These are phyloP conservation scores for Gymnoscelis rufifasciata DNA, from an alignment of 2,888 invertebrate genomes.

Conservation along the genomic window DNA sequence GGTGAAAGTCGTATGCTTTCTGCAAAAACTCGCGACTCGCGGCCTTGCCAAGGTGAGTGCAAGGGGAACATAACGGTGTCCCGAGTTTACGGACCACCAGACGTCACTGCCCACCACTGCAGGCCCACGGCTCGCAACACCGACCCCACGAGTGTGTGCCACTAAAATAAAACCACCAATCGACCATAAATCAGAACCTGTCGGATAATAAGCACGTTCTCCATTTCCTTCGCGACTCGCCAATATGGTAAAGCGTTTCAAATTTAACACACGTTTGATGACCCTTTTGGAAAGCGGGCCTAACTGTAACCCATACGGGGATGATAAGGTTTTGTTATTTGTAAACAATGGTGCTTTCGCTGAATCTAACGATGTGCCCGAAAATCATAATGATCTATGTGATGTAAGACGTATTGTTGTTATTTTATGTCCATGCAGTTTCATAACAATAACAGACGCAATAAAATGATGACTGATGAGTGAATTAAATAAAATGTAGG, in stretches of 20 bases:
- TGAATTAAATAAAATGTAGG: constrained; percentile 16
- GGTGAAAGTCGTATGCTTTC: constrained; percentile 76
- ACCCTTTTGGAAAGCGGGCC: constrained; percentile 48
- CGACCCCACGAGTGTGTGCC: constrained; percentile 13
- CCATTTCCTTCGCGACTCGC: constrained; percentile 63
- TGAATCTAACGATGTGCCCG: constrained; percentile 4
- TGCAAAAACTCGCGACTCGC: constrained; percentile 75
- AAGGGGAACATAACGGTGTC: constrained; percentile 74
- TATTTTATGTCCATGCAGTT: constrained; percentile 25
- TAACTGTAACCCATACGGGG: constrained; percentile 57
- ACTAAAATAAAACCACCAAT: constrained; percentile 38
- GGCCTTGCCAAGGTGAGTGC: constrained; percentile 78
- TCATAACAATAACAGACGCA: constrained; percentile 34
- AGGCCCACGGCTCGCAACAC: constrained; percentile 41
- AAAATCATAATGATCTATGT: constrained; percentile 11
- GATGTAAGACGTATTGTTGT: constrained; percentile 11
- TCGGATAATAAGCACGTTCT: constrained; percentile 54
- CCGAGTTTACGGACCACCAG: constrained; percentile 41
- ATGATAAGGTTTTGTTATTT: constrained; percentile 44
- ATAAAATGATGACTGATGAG: constrained; percentile 30
- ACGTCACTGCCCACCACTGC: constrained; percentile 39
- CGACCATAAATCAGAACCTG: constrained; percentile 31
- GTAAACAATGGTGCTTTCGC: constrained; percentile 49
- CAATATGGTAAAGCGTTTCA: constrained; percentile 52
- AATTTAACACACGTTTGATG: constrained; percentile 60